phyloP scores from a whole-genome alignment of 2,113 vertebrate genomes.

The mouse (Mus musculus) region DNA sequence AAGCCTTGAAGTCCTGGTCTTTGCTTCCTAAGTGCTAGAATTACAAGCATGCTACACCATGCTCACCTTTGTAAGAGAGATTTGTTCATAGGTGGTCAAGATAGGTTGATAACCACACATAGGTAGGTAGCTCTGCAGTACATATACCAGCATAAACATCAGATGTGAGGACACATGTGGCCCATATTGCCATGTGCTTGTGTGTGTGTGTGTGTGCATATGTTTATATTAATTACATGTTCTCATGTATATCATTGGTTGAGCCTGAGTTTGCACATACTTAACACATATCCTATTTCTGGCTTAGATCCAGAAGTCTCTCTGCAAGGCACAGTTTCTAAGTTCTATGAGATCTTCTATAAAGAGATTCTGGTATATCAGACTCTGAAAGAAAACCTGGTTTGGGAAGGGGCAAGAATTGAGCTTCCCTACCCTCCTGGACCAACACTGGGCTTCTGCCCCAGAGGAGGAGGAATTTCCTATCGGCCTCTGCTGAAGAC shows the following conservation, averaged over 20 bases:
- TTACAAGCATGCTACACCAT: not conserved
- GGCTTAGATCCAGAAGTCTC: not conserved
- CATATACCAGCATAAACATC: not conserved
- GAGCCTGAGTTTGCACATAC: not conserved
- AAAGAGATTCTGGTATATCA: not conserved
- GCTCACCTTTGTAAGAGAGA: not conserved
- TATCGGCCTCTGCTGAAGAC: not conserved
- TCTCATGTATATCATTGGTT: not conserved
- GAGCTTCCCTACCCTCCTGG: not conserved
- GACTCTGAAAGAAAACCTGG: not conserved
- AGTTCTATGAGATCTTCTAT: not conserved
- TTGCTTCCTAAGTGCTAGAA: not conserved
- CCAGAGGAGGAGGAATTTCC: not conserved
- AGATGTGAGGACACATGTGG: not conserved
- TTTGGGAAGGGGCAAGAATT: not conserved
- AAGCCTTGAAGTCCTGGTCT: not conserved
- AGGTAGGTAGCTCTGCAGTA: not conserved
- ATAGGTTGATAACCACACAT: not conserved
- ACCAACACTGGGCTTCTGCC: not conserved
- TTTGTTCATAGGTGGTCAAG: not conserved
- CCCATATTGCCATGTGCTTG: not conserved
- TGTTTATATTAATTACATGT: not conserved
- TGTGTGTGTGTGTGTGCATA: not conserved
- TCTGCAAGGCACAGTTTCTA: not conserved
- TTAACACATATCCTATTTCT: not conserved